A percentile compares a stretch with the other conserved stretches of the same genome.
Evolutionary conservation across 2,797 vertebrate genomes (phyloP).

Genomic region (Lepidocolaptes lacrymiger): DNA sequence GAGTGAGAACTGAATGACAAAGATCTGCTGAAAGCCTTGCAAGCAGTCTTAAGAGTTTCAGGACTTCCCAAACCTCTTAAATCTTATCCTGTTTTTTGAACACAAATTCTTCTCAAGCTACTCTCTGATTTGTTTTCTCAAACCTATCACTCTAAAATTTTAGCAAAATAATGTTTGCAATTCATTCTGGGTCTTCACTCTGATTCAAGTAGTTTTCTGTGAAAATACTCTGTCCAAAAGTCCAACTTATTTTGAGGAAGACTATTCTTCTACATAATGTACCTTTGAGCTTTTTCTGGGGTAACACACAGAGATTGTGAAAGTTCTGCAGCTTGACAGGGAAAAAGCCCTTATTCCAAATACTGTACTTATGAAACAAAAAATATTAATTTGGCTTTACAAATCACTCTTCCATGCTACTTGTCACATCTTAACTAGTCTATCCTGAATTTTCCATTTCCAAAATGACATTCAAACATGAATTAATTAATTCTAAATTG

Average conservation of each 20-base stretch:
- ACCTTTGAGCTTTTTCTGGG: background rate
- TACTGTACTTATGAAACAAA: background rate
- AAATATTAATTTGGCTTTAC: background rate
- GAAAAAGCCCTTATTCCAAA: background rate
- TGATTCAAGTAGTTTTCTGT: background rate
- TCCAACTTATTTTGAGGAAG: background rate
- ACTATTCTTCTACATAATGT: background rate
- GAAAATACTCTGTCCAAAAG: background rate
- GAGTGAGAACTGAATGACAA: background rate
- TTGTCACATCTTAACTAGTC: constrained; percentile 30
- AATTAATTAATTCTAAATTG: constrained; percentile 23
- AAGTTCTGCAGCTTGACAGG: background rate
- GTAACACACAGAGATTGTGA: background rate
- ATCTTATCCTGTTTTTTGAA: background rate
- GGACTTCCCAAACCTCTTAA: background rate
- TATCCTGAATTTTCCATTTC: background rate
- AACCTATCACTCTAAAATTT: background rate
- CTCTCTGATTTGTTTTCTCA: background rate
- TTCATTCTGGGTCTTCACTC: background rate
- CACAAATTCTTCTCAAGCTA: background rate
- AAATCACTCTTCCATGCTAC: background rate
- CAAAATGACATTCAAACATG: background rate
- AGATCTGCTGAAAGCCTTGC: background rate
- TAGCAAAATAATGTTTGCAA: background rate
- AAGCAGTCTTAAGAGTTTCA: background rate